Percentiles rank a stretch among this genome's conserved stretches.
These are phyloP conservation scores for Philaethria dido DNA, from an alignment of 2,888 invertebrate species.

Conservation along the genomic window DNA sequence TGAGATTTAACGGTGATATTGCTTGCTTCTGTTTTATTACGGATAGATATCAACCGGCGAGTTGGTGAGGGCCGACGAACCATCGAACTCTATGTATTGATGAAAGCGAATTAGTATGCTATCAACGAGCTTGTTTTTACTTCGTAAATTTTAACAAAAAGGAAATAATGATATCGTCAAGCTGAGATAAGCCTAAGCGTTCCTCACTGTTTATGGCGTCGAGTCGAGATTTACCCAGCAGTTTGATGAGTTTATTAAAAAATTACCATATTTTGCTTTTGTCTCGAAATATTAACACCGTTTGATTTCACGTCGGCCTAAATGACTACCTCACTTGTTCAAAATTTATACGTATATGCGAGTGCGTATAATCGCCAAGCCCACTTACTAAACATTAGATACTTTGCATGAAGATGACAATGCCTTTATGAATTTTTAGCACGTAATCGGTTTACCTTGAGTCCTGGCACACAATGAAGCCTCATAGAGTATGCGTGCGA, in stretches of 20 bases:
- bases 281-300: conserved; percentile 43
- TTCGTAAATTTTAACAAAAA: conserved; percentile 74
- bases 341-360: conserved; percentile 46
- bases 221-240: conserved; percentile 62
- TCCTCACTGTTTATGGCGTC: conserved; percentile 73
- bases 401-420: conserved; percentile 64
- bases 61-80: conserved; percentile 11
- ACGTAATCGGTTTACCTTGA: conserved; percentile 75
- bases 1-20: conserved; percentile 76
- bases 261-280: conserved; percentile 42
- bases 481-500: conserved; percentile 68
- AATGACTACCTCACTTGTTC: conserved; percentile 31
- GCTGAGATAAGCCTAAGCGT: conserved; percentile 74
- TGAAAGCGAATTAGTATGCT: conserved; percentile 77
- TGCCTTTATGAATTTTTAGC: conserved; percentile 77
- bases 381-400: conserved; percentile 64
- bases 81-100: conserved; percentile 70
- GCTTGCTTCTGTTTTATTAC: conserved; percentile 68
- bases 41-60: conserved; percentile 58
- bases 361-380: conserved; percentile 53
- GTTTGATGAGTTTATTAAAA: conserved; percentile 61
- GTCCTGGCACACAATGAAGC: conserved; percentile 67
- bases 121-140: conserved; percentile 69
- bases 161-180: conserved; percentile 80
- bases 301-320: conserved; percentile 27